These are phyloP conservation scores for Plebejus anna DNA, from an alignment of 2,888 invertebrate species.

Conservation along the genomic window DNA sequence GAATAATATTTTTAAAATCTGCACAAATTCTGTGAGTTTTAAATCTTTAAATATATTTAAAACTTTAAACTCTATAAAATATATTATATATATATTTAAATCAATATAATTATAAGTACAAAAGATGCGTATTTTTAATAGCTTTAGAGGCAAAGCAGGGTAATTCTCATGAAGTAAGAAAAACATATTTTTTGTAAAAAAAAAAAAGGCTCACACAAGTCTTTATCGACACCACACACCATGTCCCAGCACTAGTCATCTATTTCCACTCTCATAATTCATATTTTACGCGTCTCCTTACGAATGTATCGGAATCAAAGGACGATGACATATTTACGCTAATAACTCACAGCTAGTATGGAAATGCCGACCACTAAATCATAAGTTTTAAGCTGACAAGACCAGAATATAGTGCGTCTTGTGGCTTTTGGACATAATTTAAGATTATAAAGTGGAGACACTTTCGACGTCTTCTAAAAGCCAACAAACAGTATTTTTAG, in stretches of 20 bases:
- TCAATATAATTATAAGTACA: too few relatives aligned
- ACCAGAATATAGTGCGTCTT: conserved; percentile 14
- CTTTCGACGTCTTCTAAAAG: background rate
- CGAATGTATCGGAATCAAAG: conserved; percentile 61
- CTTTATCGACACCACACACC: conserved; percentile 21
- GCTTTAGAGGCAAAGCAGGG: too few relatives aligned
- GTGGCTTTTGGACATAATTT: conserved; percentile 1
- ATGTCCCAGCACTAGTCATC: conserved; percentile 35
- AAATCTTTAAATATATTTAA: too few relatives aligned
- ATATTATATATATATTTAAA: too few relatives aligned
- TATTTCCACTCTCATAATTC: conserved; percentile 54
- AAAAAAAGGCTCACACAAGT: background rate
- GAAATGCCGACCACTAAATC: conserved; percentile 34
- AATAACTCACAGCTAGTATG: conserved; percentile 50
- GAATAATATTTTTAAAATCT: too few relatives aligned
- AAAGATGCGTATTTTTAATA: too few relatives aligned
- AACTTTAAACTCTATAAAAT: too few relatives aligned
- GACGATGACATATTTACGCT: conserved; percentile 62
- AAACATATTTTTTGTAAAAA: background rate
- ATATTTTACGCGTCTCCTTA: conserved; percentile 46
- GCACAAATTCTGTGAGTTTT: too few relatives aligned
- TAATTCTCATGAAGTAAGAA: too few relatives aligned
- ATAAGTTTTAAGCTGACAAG: conserved; percentile 33
- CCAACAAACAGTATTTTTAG: background rate
- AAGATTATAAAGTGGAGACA: conserved; percentile 3